These are phyloP conservation scores for Grallaria varia DNA, from an alignment of 2,113 vertebrate species.

Conservation along the genomic window DNA sequence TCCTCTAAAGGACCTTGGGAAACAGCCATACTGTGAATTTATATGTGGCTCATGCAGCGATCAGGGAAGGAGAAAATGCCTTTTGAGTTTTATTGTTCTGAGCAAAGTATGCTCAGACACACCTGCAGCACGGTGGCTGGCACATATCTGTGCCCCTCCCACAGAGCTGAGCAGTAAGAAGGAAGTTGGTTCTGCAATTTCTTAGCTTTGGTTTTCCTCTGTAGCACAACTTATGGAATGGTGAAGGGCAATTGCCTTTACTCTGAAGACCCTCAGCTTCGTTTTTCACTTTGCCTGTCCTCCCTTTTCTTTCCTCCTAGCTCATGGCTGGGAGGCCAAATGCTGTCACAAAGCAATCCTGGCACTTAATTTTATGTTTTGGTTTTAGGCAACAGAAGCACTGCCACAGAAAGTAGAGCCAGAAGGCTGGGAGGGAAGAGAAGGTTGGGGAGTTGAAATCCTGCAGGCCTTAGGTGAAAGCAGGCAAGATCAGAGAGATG, in stretches of 20 bases:
- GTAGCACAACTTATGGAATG: background rate
- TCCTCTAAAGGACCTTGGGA: background rate
- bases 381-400: background rate
- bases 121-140: accelerated
- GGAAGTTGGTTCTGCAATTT: background rate
- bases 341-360: background rate
- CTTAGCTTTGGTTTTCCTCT: background rate
- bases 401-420: background rate
- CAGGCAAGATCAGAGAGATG: background rate
- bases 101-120: background rate
- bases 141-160: accelerated
- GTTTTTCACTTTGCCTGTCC: background rate
- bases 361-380: background rate
- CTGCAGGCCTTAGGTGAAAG: background rate
- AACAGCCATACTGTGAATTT: background rate
- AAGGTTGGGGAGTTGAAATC: background rate
- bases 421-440: background rate
- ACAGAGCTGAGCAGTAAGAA: background rate
- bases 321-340: background rate
- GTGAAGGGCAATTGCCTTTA: background rate
- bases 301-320: background rate
- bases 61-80: background rate
- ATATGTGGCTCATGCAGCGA: background rate
- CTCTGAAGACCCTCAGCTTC: background rate
- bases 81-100: background rate